Percentiles rank a stretch among this genome's conserved stretches.
Conservation (phyloP, 2,797 vertebrate genomes). For the Helarctos malayanus region DNA sequence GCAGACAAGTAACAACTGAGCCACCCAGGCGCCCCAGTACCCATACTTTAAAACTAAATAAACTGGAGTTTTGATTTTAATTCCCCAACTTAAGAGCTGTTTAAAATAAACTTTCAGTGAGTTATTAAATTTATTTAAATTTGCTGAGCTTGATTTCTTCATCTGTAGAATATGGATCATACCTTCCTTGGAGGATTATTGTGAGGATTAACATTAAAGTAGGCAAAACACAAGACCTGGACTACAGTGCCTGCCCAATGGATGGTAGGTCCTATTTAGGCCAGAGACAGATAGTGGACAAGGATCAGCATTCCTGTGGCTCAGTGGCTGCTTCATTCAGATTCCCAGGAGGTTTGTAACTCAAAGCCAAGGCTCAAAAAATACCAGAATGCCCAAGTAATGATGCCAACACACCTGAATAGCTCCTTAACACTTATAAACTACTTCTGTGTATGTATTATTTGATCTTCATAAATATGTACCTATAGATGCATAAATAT, state of each 20-base stretch:
- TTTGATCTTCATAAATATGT: not conserved
- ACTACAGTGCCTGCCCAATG: not conserved
- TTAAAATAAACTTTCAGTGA: not conserved
- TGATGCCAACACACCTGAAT: not conserved
- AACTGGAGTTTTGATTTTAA: not conserved
- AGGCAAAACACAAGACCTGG: not conserved
- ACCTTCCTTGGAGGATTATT: not conserved
- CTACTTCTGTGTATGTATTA: not conserved
- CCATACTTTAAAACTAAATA: not conserved
- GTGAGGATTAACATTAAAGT: not conserved
- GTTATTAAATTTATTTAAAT: not conserved
- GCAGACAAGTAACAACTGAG: too few relatives aligned
- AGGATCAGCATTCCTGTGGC: not conserved
- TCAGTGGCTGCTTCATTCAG: not conserved
- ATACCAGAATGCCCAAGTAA: not conserved
- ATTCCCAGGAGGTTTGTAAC: not conserved
- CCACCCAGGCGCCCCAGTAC: not conserved
- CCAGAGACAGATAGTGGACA: not conserved
- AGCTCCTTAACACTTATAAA: conserved; percentile 1
- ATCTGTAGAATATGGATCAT: not conserved
- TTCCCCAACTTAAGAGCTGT: not conserved
- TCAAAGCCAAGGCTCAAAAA: not conserved
- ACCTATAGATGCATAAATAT: not conserved
- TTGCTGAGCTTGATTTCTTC: not conserved
- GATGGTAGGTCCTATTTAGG: not conserved